Evolutionary conservation across 1,140 invertebrate species (phyloP), one percentile per base, ranked within the genome.

Genomic region (Heliconius hermathena): DNA sequence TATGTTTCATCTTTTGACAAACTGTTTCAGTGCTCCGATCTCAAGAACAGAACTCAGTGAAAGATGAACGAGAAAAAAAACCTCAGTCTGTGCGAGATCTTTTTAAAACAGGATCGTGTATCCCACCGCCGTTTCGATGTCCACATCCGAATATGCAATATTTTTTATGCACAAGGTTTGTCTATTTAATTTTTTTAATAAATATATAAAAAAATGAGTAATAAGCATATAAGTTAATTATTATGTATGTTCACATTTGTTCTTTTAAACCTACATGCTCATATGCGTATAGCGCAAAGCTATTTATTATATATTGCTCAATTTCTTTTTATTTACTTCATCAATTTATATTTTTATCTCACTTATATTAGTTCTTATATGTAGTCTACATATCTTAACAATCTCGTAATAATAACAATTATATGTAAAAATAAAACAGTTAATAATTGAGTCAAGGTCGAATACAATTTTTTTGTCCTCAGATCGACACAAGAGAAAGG

Each of bases 81-180:
- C 91, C 95, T 11, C 92, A 96, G 86, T 95, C 95, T 8, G 89
- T 97, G 0, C 92, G 95, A 82, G 97, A 97, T 84, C 94, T 98
- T 3, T 97, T 97, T 85, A 97, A 98, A 86, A 97, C 97, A 4
- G 96, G 96, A 5, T 98, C 97, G 8, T 98, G 97, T 86, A 96
- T 97, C n/a, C 96, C 96, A 82, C 97, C 97, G 49, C 97, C 97
- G 0, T 97, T 95, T 90, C 95, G 95, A 74, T 98, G 97, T 94
- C 97, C 97, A 2, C 97, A 98, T 94, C 96, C 96, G 6, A 96
- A 96, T 89, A 98, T 98, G 83, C 96, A 97, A 83, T 98, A 97
- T 90, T 98, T 96, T 93, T 90, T 98, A n/a, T 98, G 97, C 82
- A 98, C 97, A 1, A 97, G 96, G 97, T 97, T 93, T 90, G 73